Evolutionary conservation across 2,113 vertebrate species (phyloP), one percentile per base, ranked within the genome.

Genomic region (Reinhardtius hippoglossoides): DNA sequence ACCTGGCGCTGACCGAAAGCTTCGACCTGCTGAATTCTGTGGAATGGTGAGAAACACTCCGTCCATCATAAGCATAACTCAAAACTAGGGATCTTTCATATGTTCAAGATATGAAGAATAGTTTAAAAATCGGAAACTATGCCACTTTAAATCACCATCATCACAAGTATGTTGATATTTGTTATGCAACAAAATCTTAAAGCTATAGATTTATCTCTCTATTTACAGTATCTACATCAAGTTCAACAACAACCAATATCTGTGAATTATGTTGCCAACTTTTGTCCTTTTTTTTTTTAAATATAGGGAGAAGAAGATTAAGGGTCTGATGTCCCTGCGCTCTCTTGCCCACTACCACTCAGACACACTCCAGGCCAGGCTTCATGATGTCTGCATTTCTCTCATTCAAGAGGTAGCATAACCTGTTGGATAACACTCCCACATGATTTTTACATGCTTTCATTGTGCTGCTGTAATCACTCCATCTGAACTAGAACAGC

Each of bases 231-330:
- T 40, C 12, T 21, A 52, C 26, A 27, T 37, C 5, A 37, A 15
- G 37, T 10, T 15, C 18, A 58, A 21, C 40, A 5, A 35, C 26
- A 74, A 16, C 13, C 44, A 48, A 3, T 44, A 31, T 23, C 9
- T 26, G 40, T 24, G 54, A 14, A 7, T 21, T 26, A 1, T 64
- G 46, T 42, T 10, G 2, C 6, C 5, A 50, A 50, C 24, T 58
- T 27, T 27, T 37, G 31, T 55, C 1, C 23, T 44, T 23, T 71
- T 23, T 23, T 23, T 23, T 15, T 82, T 78, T 71, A 8, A 44
- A 58, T 67, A 0, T 50, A 99, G 98, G 98, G 96, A 99, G 93
- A 98, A 98, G 94, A 99, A 99, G 90, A 98, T 97, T 0, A 95
- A 97, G 74, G 98, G 98, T 21, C 81, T 99, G 82, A 96, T 89